Conservation (phyloP, 1,140 invertebrate species). For the Lepeophtheirus salmonis region DNA sequence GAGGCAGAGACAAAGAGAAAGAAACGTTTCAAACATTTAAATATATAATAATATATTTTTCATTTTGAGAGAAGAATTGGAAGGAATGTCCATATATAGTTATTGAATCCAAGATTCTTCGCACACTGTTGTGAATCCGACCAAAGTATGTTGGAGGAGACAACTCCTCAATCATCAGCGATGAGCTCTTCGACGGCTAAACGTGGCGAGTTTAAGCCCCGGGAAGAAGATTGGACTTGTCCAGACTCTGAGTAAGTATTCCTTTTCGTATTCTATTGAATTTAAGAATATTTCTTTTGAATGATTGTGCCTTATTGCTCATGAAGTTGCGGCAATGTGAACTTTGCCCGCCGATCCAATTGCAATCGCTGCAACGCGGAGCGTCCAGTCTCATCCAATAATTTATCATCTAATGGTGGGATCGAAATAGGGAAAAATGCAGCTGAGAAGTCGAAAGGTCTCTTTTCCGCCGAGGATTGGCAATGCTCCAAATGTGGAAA, state of each 20-base stretch:
- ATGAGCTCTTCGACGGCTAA: no score
- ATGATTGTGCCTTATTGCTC: constrained; percentile 12
- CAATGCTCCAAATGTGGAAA: constrained; percentile 98
- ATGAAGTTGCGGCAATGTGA: constrained; percentile 71
- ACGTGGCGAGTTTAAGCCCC: background rate
- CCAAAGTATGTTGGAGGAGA: no score
- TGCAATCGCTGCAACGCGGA: constrained; percentile 76
- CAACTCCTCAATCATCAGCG: background rate
- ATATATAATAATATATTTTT: no score
- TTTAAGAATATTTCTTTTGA: no score
- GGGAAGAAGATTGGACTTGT: constrained; percentile 33
- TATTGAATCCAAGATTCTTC: no score
- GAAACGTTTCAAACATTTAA: no score
- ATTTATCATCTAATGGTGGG: constrained; percentile 26
- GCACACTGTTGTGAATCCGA: no score
- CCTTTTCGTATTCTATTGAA: background rate
- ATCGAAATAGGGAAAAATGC: constrained; percentile 93
- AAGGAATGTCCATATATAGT: no score
- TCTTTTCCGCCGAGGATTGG: constrained; percentile 99
- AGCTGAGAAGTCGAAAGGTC: constrained; percentile 89
- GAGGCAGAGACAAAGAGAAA: no score
- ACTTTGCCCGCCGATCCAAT: constrained; percentile 67
- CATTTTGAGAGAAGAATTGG: no score
- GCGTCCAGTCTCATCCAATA: constrained; percentile 24
- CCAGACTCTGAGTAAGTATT: constrained; percentile 29